Conservation (phyloP, 2,888 invertebrate species). For the Noctua comes region DNA sequence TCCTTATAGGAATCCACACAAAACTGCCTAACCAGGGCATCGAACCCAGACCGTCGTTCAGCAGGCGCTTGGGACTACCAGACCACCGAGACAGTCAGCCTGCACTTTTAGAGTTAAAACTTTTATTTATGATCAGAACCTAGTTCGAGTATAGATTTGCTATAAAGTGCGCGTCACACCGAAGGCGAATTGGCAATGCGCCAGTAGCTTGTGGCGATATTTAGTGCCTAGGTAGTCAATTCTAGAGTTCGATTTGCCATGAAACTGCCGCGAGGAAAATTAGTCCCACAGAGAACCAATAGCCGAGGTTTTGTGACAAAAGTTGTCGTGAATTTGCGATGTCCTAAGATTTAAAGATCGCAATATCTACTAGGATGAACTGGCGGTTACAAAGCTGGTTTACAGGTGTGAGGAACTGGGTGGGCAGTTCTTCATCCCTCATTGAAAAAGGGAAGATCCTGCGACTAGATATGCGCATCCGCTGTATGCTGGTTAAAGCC, state of each 20-base stretch:
- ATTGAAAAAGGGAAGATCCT: background rate
- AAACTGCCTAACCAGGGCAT: background rate
- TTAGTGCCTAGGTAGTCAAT: slow-evolving; percentile 33
- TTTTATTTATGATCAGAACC: slow-evolving; percentile 24
- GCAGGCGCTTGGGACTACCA: background rate
- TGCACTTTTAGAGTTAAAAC: slow-evolving; percentile 22
- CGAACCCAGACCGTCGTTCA: background rate
- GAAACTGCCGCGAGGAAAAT: slow-evolving; percentile 15
- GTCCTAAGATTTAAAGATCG: background rate
- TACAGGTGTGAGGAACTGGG: background rate
- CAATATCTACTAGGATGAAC: background rate
- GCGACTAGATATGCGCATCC: too few species aligned
- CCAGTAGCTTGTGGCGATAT: slow-evolving; percentile 43
- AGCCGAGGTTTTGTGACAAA: background rate
- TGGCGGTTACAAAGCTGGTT: background rate
- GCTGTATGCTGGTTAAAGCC: background rate
- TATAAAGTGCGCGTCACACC: slow-evolving; percentile 43
- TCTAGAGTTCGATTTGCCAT: slow-evolving; percentile 36
- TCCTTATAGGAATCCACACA: background rate
- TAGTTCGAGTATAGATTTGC: slow-evolving; percentile 24
- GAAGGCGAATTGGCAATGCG: slow-evolving; percentile 41
- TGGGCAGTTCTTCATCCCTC: background rate
- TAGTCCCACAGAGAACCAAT: background rate
- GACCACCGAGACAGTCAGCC: background rate
- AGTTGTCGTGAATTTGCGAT: background rate